These are phyloP conservation scores for Campoplex capitator DNA, from an alignment of 2,888 invertebrate species.

Conservation along the genomic window DNA sequence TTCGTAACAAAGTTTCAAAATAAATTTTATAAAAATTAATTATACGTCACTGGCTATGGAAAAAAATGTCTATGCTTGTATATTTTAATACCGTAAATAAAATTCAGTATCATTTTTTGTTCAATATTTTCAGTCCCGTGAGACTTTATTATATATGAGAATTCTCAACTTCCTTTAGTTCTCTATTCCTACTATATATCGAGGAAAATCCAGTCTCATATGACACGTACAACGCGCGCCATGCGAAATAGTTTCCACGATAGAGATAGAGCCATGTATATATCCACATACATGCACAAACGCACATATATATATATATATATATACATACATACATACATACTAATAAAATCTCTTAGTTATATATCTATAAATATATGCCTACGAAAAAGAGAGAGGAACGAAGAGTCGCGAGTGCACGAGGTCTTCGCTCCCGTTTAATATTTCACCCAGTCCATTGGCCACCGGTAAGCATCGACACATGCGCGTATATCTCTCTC, in stretches of 20 bases:
- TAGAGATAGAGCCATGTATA: constrained; percentile 32
- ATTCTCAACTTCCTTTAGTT: constrained; percentile 16
- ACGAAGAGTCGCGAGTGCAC: constrained; percentile 68
- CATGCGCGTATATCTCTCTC: constrained; percentile 74
- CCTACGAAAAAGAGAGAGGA: constrained; percentile 14
- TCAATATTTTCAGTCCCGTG: constrained; percentile 6
- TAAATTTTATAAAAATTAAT: neutral
- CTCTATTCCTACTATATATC: constrained; percentile 28
- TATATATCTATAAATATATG: constrained; percentile 18
- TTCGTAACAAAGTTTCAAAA: neutral
- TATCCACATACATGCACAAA: neutral
- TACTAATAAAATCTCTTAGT: neutral
- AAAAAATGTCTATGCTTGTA: neutral
- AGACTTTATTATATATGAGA: constrained; percentile 18
- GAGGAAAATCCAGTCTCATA: constrained; percentile 62
- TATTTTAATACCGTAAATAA: neutral
- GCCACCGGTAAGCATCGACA: constrained; percentile 81
- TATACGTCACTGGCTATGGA: neutral
- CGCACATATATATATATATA: neutral
- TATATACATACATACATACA: neutral
- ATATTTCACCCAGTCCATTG: constrained; percentile 84
- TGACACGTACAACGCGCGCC: constrained; percentile 53
- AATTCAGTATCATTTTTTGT: constrained; percentile 15
- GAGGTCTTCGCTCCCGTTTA: constrained; percentile 84
- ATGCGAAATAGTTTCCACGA: constrained; percentile 43